These are phyloP conservation scores for Sakesphorus luctuosus DNA, from an alignment of 2,113 vertebrate species.

Conservation along the genomic window DNA sequence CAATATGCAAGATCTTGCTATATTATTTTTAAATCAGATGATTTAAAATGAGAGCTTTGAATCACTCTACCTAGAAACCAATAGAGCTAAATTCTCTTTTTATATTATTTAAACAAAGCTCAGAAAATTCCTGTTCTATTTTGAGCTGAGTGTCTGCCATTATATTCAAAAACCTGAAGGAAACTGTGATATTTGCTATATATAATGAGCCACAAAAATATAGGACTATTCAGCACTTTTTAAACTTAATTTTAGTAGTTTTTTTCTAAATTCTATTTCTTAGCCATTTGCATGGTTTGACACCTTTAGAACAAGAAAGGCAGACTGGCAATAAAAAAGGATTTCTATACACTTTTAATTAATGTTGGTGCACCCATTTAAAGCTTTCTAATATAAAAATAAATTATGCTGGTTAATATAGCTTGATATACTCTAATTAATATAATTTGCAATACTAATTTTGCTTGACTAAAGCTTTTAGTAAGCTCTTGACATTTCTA, in stretches of 20 bases:
- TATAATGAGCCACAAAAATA: constrained; percentile 29
- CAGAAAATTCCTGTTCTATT: background rate
- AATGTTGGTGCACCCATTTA: background rate
- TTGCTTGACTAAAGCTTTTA: constrained; percentile 37
- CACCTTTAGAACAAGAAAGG: background rate
- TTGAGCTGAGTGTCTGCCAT: constrained; percentile 9
- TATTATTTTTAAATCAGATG: background rate
- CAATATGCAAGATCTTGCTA: background rate
- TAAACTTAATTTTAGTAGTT: background rate
- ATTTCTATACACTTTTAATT: constrained; percentile 15
- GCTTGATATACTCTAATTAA: constrained; percentile 27
- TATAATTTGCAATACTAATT: constrained; percentile 35
- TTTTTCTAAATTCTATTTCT: background rate
- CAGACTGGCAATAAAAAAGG: background rate
- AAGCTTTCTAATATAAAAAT: constrained; percentile 23
- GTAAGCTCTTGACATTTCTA: constrained; percentile 18
- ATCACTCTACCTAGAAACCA: background rate
- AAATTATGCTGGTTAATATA: constrained; percentile 29
- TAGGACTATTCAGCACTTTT: constrained; percentile 16
- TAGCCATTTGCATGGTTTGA: background rate
- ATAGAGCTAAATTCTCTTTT: background rate
- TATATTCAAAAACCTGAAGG: constrained; percentile 11
- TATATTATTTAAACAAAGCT: background rate
- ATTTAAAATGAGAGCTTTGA: background rate
- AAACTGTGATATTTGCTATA: background rate